Evolutionary conservation across 2,888 invertebrate genomes (phyloP), one percentile per base, ranked within the genome.

Genomic region (Tenthredo distinguenda): DNA sequence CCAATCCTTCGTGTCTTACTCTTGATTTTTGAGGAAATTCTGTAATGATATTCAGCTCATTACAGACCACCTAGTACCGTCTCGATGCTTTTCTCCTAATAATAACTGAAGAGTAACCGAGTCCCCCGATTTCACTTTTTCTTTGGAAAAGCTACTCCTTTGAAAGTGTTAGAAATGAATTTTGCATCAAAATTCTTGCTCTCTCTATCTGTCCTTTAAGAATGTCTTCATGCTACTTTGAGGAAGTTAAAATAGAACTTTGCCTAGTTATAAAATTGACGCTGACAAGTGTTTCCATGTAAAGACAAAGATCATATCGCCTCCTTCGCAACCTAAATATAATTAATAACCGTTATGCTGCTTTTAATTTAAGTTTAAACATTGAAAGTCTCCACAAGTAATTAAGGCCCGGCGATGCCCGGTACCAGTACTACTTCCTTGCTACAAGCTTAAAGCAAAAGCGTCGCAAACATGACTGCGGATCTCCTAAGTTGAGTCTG

Each of bases 321-420:
- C 62, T 62, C 62, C 62, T 26, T 12, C 26, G 62, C 12, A 62
- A 62, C 21, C n/a, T 62, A 26, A 62, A 26, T 62, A 10, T 62
- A 12, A 62, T 62, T 10, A 62, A 26, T 62, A 26, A 55, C 0
- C 12, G 62, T 62, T 62, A 62, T 3, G 62, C 62, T 26, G 26
- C 62, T 62, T 62, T 62, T 37, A 71, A 71, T 71, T 71, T 71
- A 37, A 37, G 37, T 71, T 71, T 71, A 71, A 71, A 71, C 71
- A 71, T 71, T 71, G 71, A 71, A 71, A 71, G 71, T 71, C 71
- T 37, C 34, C 18, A 31, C 6, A 37, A 71, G n/a, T 15, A 71
- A 71, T 71, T 34, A 34, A 18, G 15, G 47, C 18, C 43, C n/a
- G 76, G 31, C 26, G 26, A 62, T 26, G 9, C 2, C 26, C 4